Conservation (phyloP, 2,113 vertebrate genomes). For the human region DNA sequence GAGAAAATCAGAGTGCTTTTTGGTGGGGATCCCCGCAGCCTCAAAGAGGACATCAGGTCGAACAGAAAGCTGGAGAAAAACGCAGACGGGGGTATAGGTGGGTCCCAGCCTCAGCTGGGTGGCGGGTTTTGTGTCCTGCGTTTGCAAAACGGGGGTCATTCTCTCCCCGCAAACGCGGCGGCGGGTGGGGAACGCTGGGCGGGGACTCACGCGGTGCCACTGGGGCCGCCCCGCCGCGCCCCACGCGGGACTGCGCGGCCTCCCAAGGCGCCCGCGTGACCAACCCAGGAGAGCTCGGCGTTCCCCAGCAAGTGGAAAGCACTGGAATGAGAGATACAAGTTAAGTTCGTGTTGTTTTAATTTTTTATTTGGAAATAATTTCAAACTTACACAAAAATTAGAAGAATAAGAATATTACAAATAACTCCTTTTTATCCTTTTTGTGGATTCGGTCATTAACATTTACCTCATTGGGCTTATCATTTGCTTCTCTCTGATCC, state of each 20-base stretch:
- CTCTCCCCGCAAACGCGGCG: rapidly evolving
- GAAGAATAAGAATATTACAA: not conserved
- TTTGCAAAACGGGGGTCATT: not conserved
- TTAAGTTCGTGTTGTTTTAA: not conserved
- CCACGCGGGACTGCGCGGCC: too few relatives aligned
- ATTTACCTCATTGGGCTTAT: rapidly evolving
- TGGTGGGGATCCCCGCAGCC: not conserved
- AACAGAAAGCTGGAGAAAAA: not conserved
- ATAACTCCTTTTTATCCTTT: not conserved
- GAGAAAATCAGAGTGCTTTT: rapidly evolving
- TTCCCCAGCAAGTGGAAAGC: not conserved
- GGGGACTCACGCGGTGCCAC: too few relatives aligned
- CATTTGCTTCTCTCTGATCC: not conserved
- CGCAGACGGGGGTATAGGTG: not conserved
- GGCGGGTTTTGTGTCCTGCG: not conserved
- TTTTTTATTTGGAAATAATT: not conserved
- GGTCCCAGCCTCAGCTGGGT: rapidly evolving
- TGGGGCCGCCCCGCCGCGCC: too few relatives aligned
- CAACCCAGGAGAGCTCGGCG: not conserved
- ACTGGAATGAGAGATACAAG: not conserved
- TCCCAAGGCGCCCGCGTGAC: not conserved
- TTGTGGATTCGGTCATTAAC: rapidly evolving
- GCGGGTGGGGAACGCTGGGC: not conserved
- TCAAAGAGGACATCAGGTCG: rapidly evolving
- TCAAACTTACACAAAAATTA: not conserved